A percentile compares a stretch with the other conserved stretches of the same genome.
These are phyloP conservation scores for Grantiella picta DNA, from an alignment of 2,113 vertebrate species.

Conservation along the genomic window DNA sequence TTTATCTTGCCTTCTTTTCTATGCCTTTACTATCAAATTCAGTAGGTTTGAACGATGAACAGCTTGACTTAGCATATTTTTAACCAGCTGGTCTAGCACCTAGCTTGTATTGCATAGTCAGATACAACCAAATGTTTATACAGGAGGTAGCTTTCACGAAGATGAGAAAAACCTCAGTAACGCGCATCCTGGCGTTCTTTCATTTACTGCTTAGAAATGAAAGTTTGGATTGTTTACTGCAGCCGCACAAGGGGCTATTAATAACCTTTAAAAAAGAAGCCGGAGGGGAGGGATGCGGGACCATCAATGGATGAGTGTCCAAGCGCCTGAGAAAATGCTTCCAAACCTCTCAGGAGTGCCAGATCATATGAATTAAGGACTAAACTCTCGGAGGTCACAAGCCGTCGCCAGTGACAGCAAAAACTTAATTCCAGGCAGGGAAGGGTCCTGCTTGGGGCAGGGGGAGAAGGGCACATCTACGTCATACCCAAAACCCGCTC, in stretches of 20 bases:
- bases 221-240: conserved; percentile 73
- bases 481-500: background rate
- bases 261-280: conserved; percentile 63
- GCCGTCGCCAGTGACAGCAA: conserved; percentile 22
- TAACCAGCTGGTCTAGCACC: conserved; percentile 85
- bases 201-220: conserved; percentile 63
- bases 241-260: conserved; percentile 68
- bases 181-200: conserved; percentile 61
- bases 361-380: background rate
- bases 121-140: conserved; percentile 85
- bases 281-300: conserved; percentile 47
- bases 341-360: conserved; percentile 21
- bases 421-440: conserved; percentile 49
- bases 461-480: background rate
- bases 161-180: conserved; percentile 69
- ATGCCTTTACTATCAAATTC: conserved; percentile 79
- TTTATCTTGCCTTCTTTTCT: conserved; percentile 75
- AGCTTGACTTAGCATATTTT: conserved; percentile 86
- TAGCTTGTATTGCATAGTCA: conserved; percentile 80
- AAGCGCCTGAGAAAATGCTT: background rate
- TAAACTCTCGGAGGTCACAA: background rate
- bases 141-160: conserved; percentile 80
- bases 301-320: conserved; percentile 13
- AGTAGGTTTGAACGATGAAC: conserved; percentile 75
- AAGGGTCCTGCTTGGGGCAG: conserved; percentile 1